phyloP scores from a whole-genome alignment of 92 coral and sea anemone genomes.

The Muricea muricata region DNA sequence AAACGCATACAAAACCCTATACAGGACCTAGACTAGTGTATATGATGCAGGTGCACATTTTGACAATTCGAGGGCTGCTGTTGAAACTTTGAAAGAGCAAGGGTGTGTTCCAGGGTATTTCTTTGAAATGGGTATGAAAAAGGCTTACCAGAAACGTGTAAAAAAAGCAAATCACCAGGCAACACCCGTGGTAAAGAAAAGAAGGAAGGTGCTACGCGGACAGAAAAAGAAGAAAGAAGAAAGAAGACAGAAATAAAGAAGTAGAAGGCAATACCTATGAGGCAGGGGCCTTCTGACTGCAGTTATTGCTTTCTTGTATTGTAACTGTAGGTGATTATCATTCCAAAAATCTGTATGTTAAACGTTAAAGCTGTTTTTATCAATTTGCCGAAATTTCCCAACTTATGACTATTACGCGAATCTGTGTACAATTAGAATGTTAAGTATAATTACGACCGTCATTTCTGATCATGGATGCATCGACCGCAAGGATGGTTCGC shows the following conservation, averaged over 20 bases:
- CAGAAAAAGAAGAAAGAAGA: conserved; percentile 35
- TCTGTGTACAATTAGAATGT: no score
- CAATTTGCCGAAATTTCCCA: no score
- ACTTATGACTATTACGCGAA: no score
- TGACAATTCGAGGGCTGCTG: no score
- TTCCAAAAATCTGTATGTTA: neutral
- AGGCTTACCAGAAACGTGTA: conserved; percentile 10
- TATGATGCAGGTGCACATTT: conserved; percentile 59
- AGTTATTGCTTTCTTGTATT: neutral
- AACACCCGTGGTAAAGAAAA: conserved; percentile 35
- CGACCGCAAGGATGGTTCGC: no score
- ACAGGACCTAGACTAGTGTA: no score
- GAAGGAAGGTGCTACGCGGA: conserved; percentile 37
- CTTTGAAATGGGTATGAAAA: conserved; percentile 6
- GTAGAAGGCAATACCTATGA: conserved; percentile 52
- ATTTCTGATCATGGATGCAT: no score
- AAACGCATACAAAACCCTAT: no score
- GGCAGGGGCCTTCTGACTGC: conserved; percentile 40
- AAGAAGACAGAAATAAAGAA: no score
- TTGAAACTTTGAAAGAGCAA: conserved; percentile 15
- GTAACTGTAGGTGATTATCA: neutral
- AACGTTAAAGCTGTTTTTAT: no score
- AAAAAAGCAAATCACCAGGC: conserved; percentile 8
- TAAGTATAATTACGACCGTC: no score
- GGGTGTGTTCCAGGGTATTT: conserved; percentile 31